phyloP scores from a whole-genome alignment of 2,888 invertebrate genomes.

The Deroplatys truncata region DNA sequence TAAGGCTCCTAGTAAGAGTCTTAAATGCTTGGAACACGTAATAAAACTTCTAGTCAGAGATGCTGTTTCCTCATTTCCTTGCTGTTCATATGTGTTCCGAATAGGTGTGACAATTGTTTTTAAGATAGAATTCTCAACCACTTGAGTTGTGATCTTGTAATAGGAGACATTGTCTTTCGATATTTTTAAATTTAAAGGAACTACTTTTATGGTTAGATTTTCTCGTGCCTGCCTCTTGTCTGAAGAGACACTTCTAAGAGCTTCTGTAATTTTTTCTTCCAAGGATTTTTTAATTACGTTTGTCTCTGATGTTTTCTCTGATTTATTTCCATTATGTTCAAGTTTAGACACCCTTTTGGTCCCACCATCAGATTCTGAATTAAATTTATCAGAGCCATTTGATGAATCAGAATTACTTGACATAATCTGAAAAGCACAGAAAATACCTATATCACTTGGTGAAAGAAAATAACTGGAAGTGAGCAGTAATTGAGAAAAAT shows the following conservation, averaged over 20 bases:
- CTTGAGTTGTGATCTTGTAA: background rate
- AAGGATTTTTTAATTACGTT: background rate
- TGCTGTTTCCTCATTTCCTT: background rate
- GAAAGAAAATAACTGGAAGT: background rate
- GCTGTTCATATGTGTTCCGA: background rate
- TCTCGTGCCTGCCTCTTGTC: background rate
- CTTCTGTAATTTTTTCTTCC: background rate
- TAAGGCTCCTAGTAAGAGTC: background rate
- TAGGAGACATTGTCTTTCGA: background rate
- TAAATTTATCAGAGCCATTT: background rate
- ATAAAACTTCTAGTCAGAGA: background rate
- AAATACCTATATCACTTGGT: background rate
- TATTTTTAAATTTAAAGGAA: background rate
- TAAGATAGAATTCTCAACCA: background rate
- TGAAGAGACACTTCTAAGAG: background rate
- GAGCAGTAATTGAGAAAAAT: too few species aligned
- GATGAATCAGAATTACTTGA: background rate
- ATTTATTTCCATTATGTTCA: background rate
- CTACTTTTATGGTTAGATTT: background rate
- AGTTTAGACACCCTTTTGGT: background rate
- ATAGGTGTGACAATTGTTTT: background rate
- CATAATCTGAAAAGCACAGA: background rate
- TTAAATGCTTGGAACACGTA: background rate
- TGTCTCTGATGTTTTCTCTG: background rate
- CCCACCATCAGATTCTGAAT: background rate